A percentile compares a stretch with the other conserved stretches of the same genome.
Conservation (phyloP, 2,888 invertebrate species). For the Apodemia mormo region DNA sequence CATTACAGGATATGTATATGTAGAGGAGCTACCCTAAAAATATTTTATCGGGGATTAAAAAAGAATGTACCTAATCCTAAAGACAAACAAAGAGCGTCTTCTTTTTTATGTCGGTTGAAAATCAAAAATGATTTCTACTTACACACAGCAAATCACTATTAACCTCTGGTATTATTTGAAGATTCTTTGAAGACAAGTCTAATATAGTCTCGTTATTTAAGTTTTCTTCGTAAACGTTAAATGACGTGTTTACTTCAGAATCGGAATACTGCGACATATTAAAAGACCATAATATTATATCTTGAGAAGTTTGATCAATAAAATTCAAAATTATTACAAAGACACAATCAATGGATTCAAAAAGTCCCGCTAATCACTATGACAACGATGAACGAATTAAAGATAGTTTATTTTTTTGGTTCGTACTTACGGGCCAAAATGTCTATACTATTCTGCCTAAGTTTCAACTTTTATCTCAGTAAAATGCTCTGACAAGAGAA, state of each 20-base stretch:
- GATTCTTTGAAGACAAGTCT: conserved; percentile 54
- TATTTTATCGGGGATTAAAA: no score
- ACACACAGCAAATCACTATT: conserved; percentile 53
- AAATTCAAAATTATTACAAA: conserved; percentile 26
- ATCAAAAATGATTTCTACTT: conserved; percentile 40
- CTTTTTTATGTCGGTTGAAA: no score
- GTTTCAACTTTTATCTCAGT: no score
- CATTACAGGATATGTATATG: no score
- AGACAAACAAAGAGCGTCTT: no score
- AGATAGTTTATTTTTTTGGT: no score
- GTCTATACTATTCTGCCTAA: no score
- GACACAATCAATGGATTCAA: conserved; percentile 35
- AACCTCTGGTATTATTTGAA: conserved; percentile 51
- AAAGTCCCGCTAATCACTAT: conserved; percentile 34
- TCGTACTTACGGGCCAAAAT: no score
- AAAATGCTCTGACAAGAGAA: no score
- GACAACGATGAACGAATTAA: neutral
- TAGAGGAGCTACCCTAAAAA: no score
- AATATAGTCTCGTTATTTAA: conserved; percentile 53
- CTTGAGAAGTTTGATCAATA: conserved; percentile 51
- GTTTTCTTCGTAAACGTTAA: conserved; percentile 55
- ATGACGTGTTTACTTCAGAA: conserved; percentile 3
- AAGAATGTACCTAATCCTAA: no score
- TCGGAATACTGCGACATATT: neutral
- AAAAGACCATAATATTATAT: neutral